Evolutionary conservation across 2,797 vertebrate genomes (phyloP).

Genomic region (Tapirus indicus): DNA sequence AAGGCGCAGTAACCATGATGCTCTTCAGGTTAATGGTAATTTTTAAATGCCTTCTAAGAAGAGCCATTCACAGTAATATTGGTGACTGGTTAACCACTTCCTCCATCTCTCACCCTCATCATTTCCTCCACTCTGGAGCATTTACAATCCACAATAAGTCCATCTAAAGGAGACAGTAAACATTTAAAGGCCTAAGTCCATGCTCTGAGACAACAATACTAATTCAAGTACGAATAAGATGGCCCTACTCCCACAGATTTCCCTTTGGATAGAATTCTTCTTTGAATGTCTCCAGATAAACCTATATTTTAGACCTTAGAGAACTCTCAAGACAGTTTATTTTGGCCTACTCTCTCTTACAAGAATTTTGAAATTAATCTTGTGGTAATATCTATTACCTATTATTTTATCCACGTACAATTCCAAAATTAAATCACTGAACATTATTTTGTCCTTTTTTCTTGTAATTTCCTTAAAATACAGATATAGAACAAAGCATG

Average conservation of each 20-base stretch:
- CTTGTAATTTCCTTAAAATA: not conserved
- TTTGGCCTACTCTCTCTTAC: not conserved
- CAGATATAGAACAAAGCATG: not conserved
- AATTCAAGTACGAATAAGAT: not conserved
- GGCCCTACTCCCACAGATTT: not conserved
- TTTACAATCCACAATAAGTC: not conserved
- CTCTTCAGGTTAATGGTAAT: not conserved
- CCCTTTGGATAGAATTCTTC: not conserved
- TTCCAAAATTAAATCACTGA: conserved; percentile 58
- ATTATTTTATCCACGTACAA: not conserved
- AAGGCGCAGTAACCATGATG: not conserved
- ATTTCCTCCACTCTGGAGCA: not conserved
- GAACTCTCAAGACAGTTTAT: not conserved
- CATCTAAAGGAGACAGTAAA: not conserved
- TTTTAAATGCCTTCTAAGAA: not conserved
- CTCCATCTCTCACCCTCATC: not conserved
- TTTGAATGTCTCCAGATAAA: conserved; percentile 40
- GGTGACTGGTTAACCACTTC: not conserved
- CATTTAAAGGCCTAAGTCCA: not conserved
- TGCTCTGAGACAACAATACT: not conserved
- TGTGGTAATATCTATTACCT: not conserved
- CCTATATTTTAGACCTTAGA: not conserved
- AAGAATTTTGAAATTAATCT: conserved; percentile 41
- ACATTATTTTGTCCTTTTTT: not conserved
- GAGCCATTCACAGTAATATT: not conserved